Conservation (phyloP, 2,797 vertebrate genomes). For the Oreortyx pictus region DNA sequence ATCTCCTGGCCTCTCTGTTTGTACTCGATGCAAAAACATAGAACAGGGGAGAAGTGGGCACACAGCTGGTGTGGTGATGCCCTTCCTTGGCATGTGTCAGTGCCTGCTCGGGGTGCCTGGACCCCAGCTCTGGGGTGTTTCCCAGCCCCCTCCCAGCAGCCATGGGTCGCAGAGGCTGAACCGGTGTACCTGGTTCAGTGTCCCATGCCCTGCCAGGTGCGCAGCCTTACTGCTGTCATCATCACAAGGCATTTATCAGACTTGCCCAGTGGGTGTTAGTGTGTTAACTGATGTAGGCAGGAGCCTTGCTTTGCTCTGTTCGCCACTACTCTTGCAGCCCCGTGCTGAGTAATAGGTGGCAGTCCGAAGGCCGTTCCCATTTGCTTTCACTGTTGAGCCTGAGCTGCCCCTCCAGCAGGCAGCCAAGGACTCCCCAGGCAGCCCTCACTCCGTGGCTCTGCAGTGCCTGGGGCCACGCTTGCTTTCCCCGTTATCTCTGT, state of each 20-base stretch:
- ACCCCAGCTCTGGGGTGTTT: neutral
- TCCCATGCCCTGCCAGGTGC: rapidly evolving
- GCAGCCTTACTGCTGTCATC: rapidly evolving
- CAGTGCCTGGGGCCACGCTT: neutral
- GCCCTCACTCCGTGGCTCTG: neutral
- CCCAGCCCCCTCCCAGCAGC: neutral
- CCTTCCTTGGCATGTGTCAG: neutral
- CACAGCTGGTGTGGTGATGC: neutral
- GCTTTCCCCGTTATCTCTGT: neutral
- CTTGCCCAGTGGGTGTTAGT: neutral
- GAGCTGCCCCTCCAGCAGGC: neutral
- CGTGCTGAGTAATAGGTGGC: neutral
- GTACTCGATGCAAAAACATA: neutral
- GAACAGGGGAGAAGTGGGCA: neutral
- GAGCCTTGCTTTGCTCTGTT: neutral
- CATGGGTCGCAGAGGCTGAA: neutral
- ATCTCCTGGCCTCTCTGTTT: neutral
- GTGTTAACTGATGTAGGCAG: neutral
- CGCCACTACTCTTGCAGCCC: neutral
- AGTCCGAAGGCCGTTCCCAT: neutral
- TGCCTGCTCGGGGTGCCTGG: neutral
- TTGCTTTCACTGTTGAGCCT: neutral
- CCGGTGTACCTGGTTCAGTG: neutral
- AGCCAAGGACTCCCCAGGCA: neutral
- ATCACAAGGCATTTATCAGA: neutral